Conservation (phyloP, 1,140 invertebrate species). For the Ostrea denselamellosa region DNA sequence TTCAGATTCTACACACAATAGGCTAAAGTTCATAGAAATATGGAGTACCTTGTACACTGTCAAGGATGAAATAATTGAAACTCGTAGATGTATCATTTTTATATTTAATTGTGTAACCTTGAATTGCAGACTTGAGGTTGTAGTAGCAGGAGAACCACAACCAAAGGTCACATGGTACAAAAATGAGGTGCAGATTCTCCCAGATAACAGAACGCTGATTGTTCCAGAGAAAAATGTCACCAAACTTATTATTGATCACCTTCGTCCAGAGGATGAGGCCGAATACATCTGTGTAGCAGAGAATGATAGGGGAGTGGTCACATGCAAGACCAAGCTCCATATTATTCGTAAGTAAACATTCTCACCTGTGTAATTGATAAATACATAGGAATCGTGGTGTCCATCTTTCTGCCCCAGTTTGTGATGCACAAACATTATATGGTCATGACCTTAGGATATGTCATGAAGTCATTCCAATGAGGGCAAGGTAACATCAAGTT, state of each 20-base stretch:
- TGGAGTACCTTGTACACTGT: not conserved
- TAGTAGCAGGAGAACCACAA: slow-evolving; percentile 71
- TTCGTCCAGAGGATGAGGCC: slow-evolving; percentile 73
- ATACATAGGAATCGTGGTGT: too few relatives aligned
- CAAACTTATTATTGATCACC: slow-evolving; percentile 73
- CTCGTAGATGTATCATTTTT: not conserved
- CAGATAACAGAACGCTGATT: slow-evolving; percentile 69
- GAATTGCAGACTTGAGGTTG: slow-evolving; percentile 71
- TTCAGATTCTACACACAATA: not conserved
- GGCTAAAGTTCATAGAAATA: too few relatives aligned
- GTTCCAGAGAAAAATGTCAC: slow-evolving; percentile 66
- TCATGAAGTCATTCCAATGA: too few relatives aligned
- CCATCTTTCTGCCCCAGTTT: too few relatives aligned
- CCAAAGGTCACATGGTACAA: slow-evolving; percentile 75
- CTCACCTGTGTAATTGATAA: not conserved
- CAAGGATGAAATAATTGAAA: not conserved
- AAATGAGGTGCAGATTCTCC: slow-evolving; percentile 69
- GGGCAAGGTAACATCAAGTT: too few relatives aligned
- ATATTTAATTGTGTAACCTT: not conserved
- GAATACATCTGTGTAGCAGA: slow-evolving; percentile 76
- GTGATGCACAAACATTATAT: too few relatives aligned
- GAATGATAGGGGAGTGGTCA: slow-evolving; percentile 74
- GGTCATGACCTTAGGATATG: too few relatives aligned
- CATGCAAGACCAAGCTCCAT: slow-evolving; percentile 76
- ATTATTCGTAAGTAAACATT: slow-evolving; percentile 72